Conservation (phyloP, 1,140 invertebrate genomes). For the Scaptomyza hsui region DNA sequence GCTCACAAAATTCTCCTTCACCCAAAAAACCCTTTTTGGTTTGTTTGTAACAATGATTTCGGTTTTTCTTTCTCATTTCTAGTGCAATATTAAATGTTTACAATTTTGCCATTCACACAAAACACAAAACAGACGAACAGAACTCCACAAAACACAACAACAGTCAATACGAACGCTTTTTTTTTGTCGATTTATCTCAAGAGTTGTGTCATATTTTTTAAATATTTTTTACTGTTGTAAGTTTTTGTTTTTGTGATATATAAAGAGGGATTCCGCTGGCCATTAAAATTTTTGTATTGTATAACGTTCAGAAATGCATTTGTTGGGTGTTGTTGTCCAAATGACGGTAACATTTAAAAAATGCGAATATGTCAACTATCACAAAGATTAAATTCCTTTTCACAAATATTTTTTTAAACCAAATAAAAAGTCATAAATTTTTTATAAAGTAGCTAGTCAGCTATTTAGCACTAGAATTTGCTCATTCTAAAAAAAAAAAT, state of each 20-base stretch:
- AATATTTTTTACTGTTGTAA: conserved; percentile 19
- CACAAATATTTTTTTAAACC: no score
- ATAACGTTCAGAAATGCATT: not conserved
- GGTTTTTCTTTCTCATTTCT: conserved; percentile 56
- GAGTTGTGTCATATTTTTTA: conserved; percentile 12
- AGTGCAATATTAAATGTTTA: conserved; percentile 71
- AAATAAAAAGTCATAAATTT: not conserved
- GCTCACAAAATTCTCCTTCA: conserved; percentile 13
- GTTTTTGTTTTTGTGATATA: not conserved
- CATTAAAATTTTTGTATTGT: not conserved
- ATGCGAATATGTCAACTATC: no score
- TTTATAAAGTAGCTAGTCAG: conserved; percentile 11
- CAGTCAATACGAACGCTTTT: conserved; percentile 8
- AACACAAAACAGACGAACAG: conserved; percentile 9
- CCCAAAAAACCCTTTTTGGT: conserved; percentile 11
- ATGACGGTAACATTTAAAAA: not conserved
- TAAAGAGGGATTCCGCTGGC: not conserved
- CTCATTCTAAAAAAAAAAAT: not conserved
- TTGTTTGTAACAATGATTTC: conserved; percentile 18
- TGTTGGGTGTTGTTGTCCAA: not conserved
- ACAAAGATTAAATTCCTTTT: not conserved
- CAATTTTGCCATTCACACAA: conserved; percentile 11
- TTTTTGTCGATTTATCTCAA: conserved; percentile 3
- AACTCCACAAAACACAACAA: conserved; percentile 7
- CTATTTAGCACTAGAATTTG: not conserved